Evolutionary conservation across 2,888 invertebrate species (phyloP), one percentile per base, ranked within the genome.

Genomic region (Dolichopus griseipennis): DNA sequence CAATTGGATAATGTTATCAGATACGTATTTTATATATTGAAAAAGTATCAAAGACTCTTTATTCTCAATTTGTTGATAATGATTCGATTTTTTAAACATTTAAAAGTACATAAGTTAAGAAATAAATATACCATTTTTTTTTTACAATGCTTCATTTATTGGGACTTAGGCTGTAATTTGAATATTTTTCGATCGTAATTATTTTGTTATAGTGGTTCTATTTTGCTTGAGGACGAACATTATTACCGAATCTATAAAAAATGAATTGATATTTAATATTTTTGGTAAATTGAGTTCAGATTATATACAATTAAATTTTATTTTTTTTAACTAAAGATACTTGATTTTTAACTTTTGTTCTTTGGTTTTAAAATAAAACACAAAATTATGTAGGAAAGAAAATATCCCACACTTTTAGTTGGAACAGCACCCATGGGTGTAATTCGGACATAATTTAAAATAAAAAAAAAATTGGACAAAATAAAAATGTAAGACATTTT

Each of bases 381-480:
- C 4, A 27, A 37, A 37, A 37, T n/a, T n/a, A n/a, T n/a, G n/a
- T n/a, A n/a, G n/a, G 12, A 62, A 22, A 12, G 12, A 43, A 52
- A 62, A 3, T 62, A 10, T 12, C 62, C 15, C 62, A 62, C 22
- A 22, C 21, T 62, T 62, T 9, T 22, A 10, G 5, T 10, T 62
- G 12, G 20, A 62, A 62, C 62, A 62, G 22, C 62, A 21, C 62
- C 62, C 62, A 22, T 62, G 62, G 62, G 62, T 62, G 22, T 21
- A 62, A 62, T 62, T 22, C 62, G 52, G 52, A 18, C 52, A 52
- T 52, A 52, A 52, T 52, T 52, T 15, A 15, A 52, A 52, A 18
- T 18, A 12, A 15, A 52, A 52, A 18, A 4, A 12, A 15, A n/a
- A 15, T 15, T 12, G 52, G n/a, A 18, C 15, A 52, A 52, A 52